Evolutionary conservation across 1,140 invertebrate species (phyloP).

Genomic region (Drosophila prosaltans): DNA sequence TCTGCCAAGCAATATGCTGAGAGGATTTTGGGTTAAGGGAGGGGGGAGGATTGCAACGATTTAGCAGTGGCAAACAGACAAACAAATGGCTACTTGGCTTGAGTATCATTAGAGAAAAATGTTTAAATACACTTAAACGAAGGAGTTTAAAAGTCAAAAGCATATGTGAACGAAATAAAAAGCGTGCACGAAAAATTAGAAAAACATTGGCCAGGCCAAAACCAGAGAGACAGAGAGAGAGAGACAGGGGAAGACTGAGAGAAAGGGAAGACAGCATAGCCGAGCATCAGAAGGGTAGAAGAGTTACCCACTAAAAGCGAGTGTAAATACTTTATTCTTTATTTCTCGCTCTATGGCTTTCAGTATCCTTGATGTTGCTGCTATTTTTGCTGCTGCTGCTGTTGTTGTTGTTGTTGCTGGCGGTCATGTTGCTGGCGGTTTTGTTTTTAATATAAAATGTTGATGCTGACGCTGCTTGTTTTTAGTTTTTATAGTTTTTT

Average conservation of each 20-base stretch:
- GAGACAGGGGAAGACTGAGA: background rate
- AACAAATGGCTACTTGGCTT: constrained; percentile 71
- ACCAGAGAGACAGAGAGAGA: background rate
- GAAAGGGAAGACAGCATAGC: background rate
- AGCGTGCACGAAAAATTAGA: constrained; percentile 51
- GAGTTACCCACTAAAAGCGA: constrained; percentile 44
- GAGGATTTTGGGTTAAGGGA: background rate
- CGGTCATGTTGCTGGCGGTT: constrained; percentile 38
- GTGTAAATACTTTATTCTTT: constrained; percentile 65
- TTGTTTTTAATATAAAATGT: constrained; percentile 79
- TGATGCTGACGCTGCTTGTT: constrained; percentile 78
- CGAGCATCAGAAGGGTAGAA: background rate
- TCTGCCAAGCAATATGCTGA: constrained; percentile 8
- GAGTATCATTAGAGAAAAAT: constrained; percentile 78
- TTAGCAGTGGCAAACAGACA: constrained; percentile 30
- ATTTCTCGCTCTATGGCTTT: constrained; percentile 24
- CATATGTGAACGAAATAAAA: constrained; percentile 62
- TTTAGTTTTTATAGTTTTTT: constrained; percentile 70
- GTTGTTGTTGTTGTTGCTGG: constrained; percentile 35
- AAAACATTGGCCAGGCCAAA: constrained; percentile 44
- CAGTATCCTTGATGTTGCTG: constrained; percentile 39
- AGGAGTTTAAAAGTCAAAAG: constrained; percentile 73
- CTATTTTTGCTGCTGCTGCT: constrained; percentile 23
- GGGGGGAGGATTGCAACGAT: background rate
- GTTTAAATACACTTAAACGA: constrained; percentile 75